These are phyloP conservation scores for Cepphus grylle DNA, from an alignment of 2,113 vertebrate species.

Conservation along the genomic window DNA sequence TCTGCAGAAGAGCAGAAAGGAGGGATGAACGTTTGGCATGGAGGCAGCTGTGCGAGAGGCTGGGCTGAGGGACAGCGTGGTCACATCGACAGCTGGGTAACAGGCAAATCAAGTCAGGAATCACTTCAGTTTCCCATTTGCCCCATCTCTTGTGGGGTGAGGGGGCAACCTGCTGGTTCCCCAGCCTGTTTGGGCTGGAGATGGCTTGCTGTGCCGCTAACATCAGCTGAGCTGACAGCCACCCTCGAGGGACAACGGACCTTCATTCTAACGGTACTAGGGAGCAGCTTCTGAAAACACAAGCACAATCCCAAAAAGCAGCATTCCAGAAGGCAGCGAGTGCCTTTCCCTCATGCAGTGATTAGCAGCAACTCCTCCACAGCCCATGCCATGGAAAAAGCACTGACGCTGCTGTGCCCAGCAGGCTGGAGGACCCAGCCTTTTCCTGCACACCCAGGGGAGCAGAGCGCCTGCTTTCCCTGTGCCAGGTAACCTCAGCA, in stretches of 20 bases:
- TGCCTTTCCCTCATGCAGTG: fast-evolving
- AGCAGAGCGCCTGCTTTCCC: not conserved
- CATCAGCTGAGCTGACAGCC: not conserved
- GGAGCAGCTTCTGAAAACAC: not conserved
- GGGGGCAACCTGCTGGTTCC: not conserved
- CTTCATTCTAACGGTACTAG: not conserved
- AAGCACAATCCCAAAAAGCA: not conserved
- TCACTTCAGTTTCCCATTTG: not conserved
- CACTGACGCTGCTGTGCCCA: not conserved
- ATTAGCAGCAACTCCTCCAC: not conserved
- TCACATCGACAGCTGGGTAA: not conserved
- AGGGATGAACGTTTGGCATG: not conserved
- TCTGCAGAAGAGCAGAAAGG: not conserved
- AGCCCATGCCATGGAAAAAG: not conserved
- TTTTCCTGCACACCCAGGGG: not conserved
- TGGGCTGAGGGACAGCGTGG: not conserved
- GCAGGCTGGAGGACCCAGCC: not conserved
- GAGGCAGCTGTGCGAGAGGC: not conserved
- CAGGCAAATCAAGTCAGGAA: not conserved
- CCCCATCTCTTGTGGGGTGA: not conserved
- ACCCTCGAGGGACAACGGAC: not conserved
- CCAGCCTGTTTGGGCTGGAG: not conserved
- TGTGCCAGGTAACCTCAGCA: not conserved
- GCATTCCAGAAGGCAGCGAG: not conserved
- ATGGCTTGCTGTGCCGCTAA: fast-evolving